phyloP scores from a whole-genome alignment of 2,113 vertebrate species.

The Seriola aureovittata region DNA sequence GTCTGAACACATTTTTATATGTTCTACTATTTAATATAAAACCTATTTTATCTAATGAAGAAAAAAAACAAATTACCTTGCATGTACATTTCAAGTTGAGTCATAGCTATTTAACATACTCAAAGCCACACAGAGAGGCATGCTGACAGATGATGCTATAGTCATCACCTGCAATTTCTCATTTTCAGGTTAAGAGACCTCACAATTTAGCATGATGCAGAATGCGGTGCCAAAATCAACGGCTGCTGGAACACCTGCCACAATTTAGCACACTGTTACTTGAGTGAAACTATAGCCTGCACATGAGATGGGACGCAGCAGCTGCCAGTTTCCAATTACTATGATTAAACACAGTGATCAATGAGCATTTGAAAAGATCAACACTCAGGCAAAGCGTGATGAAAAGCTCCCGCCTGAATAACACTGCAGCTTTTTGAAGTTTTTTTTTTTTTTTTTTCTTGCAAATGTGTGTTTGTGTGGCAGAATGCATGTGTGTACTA shows the following conservation, averaged over 20 bases:
- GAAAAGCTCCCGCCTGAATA: neutral
- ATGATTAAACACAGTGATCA: conserved; percentile 56
- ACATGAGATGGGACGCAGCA: neutral
- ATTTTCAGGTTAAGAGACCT: conserved; percentile 33
- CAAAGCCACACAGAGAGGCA: neutral
- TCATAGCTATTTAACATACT: neutral
- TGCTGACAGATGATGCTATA: neutral
- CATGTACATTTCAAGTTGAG: neutral
- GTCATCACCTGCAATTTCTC: conserved; percentile 22
- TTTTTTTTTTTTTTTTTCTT: neutral
- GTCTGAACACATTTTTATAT: no score
- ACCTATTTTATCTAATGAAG: neutral
- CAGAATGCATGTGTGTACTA: no score
- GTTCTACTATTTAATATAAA: neutral
- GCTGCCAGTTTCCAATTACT: conserved; percentile 49
- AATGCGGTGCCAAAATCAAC: conserved; percentile 1
- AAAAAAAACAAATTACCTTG: neutral
- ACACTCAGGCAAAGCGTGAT: conserved; percentile 11
- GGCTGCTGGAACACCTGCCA: conserved; percentile 46
- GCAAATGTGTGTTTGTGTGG: neutral
- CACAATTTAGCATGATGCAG: conserved; percentile 13
- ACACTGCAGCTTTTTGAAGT: neutral
- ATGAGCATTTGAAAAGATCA: conserved; percentile 39
- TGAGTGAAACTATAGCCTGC: conserved; percentile 1
- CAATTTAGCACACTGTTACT: conserved; percentile 1